These are phyloP conservation scores for Colletes collaris DNA, from an alignment of 2,888 invertebrate genomes.

Conservation along the genomic window DNA sequence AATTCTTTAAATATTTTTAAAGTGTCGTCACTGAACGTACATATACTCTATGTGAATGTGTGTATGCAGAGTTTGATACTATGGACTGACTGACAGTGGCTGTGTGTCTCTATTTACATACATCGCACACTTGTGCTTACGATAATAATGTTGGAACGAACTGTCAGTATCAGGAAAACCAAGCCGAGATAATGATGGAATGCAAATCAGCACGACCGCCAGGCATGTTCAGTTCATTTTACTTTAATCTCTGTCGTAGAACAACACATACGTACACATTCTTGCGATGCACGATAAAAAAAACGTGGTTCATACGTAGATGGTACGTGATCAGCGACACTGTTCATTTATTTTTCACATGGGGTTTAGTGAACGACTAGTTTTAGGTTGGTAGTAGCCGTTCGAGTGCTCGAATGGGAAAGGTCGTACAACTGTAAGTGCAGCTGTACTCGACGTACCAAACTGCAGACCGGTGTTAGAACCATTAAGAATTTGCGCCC, in stretches of 20 bases:
- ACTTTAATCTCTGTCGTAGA: background rate
- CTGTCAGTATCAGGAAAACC: slow-evolving; percentile 32
- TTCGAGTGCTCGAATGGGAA: slow-evolving; percentile 62
- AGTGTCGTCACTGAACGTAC: slow-evolving; percentile 27
- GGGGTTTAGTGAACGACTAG: slow-evolving; percentile 38
- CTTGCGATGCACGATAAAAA: background rate
- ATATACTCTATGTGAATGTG: background rate
- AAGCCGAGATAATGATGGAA: slow-evolving; percentile 51
- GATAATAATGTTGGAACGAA: slow-evolving; percentile 25
- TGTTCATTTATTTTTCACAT: slow-evolving; percentile 28
- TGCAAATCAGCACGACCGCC: slow-evolving; percentile 43
- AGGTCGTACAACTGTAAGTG: slow-evolving; percentile 77
- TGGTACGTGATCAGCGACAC: slow-evolving; percentile 6
- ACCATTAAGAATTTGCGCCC: slow-evolving; percentile 50
- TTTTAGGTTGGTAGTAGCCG: slow-evolving; percentile 58
- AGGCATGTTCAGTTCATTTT: slow-evolving; percentile 19
- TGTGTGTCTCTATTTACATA: slow-evolving; percentile 45
- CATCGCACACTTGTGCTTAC: slow-evolving; percentile 28
- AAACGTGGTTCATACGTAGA: slow-evolving; percentile 1
- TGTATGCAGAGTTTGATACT: slow-evolving; percentile 15
- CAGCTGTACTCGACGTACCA: slow-evolving; percentile 70
- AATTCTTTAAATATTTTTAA: background rate
- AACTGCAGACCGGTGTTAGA: slow-evolving; percentile 41
- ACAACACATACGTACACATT: background rate
- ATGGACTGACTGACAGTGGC: slow-evolving; percentile 29